Evolutionary conservation across 2,797 vertebrate genomes (phyloP).

Genomic region (Ptychobarbus kaznakovi): DNA sequence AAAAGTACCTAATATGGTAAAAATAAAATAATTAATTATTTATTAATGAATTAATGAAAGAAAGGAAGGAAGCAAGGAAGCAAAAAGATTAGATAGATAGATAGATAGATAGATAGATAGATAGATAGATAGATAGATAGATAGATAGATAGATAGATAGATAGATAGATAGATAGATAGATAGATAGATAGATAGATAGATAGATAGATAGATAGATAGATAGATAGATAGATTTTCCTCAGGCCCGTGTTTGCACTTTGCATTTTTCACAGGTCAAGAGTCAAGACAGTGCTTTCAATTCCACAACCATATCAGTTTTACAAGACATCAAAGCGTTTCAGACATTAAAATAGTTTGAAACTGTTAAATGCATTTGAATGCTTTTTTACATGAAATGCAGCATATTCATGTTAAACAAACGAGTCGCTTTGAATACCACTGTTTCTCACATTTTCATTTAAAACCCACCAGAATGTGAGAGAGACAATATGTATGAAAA

Average conservation of each 20-base stretch:
- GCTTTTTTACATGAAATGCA: conserved; percentile 15
- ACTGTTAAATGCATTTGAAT: conserved; percentile 49
- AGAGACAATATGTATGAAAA: conserved; percentile 78
- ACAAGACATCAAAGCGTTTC: conserved; percentile 1
- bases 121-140: too few relatives aligned
- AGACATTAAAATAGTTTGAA: conserved; percentile 17
- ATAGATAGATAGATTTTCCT: neutral
- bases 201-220: too few relatives aligned
- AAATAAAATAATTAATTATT: too few relatives aligned
- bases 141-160: too few relatives aligned
- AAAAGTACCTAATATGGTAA: too few relatives aligned
- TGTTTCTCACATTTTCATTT: conserved; percentile 48
- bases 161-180: too few relatives aligned
- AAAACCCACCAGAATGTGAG: conserved; percentile 58
- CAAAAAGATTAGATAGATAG: too few relatives aligned
- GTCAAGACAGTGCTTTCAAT: neutral
- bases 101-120: too few relatives aligned
- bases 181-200: too few relatives aligned
- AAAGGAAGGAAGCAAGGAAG: too few relatives aligned
- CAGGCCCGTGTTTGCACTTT: conserved; percentile 12
- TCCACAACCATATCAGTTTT: neutral
- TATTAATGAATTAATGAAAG: too few relatives aligned
- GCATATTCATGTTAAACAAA: conserved; percentile 54
- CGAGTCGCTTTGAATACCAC: conserved; percentile 49
- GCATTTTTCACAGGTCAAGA: conserved; percentile 2